phyloP scores from a whole-genome alignment of 1,140 invertebrate genomes.

The Harlomillsia oculata region DNA sequence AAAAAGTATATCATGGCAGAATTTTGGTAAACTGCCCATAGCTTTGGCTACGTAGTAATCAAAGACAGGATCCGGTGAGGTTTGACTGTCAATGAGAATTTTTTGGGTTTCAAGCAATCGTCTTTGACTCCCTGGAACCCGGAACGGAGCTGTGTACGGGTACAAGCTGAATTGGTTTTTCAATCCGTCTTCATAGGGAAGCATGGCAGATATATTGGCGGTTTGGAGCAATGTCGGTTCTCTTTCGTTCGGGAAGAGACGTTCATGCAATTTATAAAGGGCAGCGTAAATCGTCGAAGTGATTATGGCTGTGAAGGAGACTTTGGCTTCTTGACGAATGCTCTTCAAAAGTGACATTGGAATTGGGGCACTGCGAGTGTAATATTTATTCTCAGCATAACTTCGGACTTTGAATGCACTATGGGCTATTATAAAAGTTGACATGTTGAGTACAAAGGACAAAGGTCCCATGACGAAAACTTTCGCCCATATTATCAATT shows the following conservation, averaged over 20 bases:
- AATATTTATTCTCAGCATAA: constrained; percentile 13
- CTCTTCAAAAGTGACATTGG: constrained; percentile 10
- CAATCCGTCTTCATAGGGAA: constrained; percentile 23
- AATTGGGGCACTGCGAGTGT: constrained; percentile 10
- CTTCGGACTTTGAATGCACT: constrained; percentile 6
- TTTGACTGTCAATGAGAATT: neutral
- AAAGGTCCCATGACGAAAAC: constrained; percentile 13
- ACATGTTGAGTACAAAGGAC: constrained; percentile 9
- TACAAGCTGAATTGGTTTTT: constrained; percentile 24
- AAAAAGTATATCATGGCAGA: constrained; percentile 15
- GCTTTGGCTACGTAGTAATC: constrained; percentile 16
- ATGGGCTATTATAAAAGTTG: neutral
- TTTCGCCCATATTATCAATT: constrained; percentile 9
- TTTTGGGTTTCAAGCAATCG: constrained; percentile 8
- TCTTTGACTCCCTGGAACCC: neutral
- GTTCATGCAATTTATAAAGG: constrained; percentile 16
- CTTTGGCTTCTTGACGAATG: constrained; percentile 1
- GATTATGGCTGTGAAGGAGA: constrained; percentile 19
- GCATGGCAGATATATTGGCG: constrained; percentile 20
- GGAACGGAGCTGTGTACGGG: constrained; percentile 6
- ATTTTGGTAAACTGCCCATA: constrained; percentile 15
- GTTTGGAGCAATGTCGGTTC: constrained; percentile 6
- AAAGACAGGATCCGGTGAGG: constrained; percentile 20
- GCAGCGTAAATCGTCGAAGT: constrained; percentile 7
- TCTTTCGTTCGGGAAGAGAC: neutral